Base-by-base conservation (phyloP, 2,797 vertebrate genomes). In the Gobio occitaniae region DNA sequence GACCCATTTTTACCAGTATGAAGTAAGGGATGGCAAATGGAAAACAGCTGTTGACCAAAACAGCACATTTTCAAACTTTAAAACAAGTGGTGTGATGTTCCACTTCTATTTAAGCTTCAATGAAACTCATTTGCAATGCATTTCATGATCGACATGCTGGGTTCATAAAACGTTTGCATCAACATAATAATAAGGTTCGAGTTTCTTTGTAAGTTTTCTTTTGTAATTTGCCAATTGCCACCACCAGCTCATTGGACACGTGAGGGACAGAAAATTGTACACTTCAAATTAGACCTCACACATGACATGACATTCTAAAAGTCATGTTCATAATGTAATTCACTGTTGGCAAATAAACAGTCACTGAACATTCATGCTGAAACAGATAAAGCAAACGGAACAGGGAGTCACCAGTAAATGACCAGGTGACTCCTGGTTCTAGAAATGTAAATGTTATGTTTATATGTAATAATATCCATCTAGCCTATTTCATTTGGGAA, bases 41-140 rank as follows among this genome's bases (percentile, higher is more conserved):
- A 94, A 95, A 95, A 91, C 93, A 94, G 91, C 93, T 94, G 94
- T 84, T 72, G 84, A 89, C 85, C 74, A 90, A 89, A 86, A 82
- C 79, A 87, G 83, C 78, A 83, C 52, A 90, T 87, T 91, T 90
- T 86, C 82, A 76, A 80, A 85, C 80, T 84, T 86, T 78, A 80
- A 89, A 81, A 75, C 56, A 75, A 72, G 68, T 68, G 80, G 77
- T 86, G 76, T 70, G 65, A 71, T 71, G 75, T 36, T 83, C 71
- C 32, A 74, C 50, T 86, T 83, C 82, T 54, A 75, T 86, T 85
- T 87, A 70, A 44, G 84, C 71, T 85, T 86, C 13, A 16, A 38
- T 74, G 6, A 84, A 84, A 84, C 84, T 75, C 79, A 47, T 74
- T 90, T 88, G 92, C 82, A 85, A 83, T 85, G 72, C 69, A 80